Conservation (phyloP, 2,113 vertebrate species). For the Hassar affinis region DNA sequence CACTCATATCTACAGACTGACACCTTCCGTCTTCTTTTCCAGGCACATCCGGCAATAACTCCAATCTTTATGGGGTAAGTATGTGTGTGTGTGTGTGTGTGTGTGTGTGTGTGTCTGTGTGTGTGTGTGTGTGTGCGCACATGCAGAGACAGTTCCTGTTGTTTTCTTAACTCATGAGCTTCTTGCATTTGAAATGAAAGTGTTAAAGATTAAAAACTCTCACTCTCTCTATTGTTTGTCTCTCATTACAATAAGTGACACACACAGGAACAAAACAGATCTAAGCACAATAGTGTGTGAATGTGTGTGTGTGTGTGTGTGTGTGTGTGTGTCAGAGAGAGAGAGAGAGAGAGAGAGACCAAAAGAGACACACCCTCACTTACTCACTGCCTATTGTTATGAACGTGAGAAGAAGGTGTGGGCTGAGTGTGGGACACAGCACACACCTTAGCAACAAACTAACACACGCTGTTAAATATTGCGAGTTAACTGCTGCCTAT, state of each 20-base stretch:
- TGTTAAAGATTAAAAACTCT: slow-evolving; percentile 24
- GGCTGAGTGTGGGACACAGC: not conserved
- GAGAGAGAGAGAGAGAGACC: not conserved
- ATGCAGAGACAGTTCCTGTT: slow-evolving; percentile 12
- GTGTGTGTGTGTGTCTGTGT: slow-evolving; percentile 15
- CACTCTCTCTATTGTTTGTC: not conserved
- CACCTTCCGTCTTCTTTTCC: slow-evolving; percentile 44
- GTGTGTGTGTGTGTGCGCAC: slow-evolving; percentile 11
- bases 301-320: not conserved
- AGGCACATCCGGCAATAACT: slow-evolving; percentile 45
- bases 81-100: slow-evolving; percentile 45
- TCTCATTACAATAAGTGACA: not conserved
- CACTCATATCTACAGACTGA: slow-evolving; percentile 42
- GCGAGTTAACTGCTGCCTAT: not conserved
- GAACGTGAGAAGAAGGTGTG: not conserved
- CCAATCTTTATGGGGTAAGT: slow-evolving; percentile 50
- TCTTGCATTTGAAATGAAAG: slow-evolving; percentile 10
- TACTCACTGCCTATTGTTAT: slow-evolving; percentile 10
- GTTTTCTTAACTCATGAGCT: not conserved
- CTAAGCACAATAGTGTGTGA: not conserved
- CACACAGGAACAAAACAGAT: not conserved
- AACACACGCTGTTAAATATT: not conserved
- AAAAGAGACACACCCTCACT: slow-evolving; percentile 14
- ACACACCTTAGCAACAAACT: not conserved
- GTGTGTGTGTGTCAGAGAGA: not conserved